These are phyloP conservation scores for Lapara coniferarum DNA, from an alignment of 2,888 invertebrate genomes.

Conservation along the genomic window DNA sequence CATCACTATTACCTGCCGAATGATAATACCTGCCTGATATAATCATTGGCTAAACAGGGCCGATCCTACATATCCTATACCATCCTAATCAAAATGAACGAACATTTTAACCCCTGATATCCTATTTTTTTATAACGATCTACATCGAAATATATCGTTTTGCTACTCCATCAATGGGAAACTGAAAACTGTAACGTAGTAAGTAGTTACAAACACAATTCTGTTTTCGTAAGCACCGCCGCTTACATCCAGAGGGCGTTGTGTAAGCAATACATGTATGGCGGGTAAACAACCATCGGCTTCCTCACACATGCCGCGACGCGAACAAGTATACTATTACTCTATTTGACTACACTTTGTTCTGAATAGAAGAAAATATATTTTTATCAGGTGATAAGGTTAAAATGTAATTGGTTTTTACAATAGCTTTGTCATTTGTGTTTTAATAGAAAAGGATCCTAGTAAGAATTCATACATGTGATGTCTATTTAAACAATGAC, in stretches of 20 bases:
- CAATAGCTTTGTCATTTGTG: too few relatives aligned
- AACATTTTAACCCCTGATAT: too few relatives aligned
- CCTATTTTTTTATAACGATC: too few relatives aligned
- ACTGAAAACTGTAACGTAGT: slow-evolving; percentile 4
- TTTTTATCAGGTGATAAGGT: background rate
- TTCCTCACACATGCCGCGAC: background rate
- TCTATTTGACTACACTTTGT: slow-evolving; percentile 17
- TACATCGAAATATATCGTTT: background rate
- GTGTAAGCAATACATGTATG: slow-evolving; percentile 20
- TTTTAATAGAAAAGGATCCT: too few relatives aligned
- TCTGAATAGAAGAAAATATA: slow-evolving; percentile 6
- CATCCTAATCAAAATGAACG: too few relatives aligned
- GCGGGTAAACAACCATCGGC: slow-evolving; percentile 6
- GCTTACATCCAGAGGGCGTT: slow-evolving; percentile 9
- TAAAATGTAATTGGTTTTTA: background rate
- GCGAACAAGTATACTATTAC: slow-evolving; percentile 7
- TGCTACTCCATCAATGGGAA: too few relatives aligned
- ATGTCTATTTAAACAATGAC: too few relatives aligned
- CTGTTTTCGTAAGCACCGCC: slow-evolving; percentile 10
- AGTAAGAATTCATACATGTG: too few relatives aligned
- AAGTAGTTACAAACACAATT: background rate
- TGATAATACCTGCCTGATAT: too few relatives aligned
- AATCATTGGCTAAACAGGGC: too few relatives aligned
- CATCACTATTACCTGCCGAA: too few relatives aligned
- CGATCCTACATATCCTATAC: too few relatives aligned